These are phyloP conservation scores for Ophion obscuratus DNA, from an alignment of 2,888 invertebrate species.

Conservation along the genomic window DNA sequence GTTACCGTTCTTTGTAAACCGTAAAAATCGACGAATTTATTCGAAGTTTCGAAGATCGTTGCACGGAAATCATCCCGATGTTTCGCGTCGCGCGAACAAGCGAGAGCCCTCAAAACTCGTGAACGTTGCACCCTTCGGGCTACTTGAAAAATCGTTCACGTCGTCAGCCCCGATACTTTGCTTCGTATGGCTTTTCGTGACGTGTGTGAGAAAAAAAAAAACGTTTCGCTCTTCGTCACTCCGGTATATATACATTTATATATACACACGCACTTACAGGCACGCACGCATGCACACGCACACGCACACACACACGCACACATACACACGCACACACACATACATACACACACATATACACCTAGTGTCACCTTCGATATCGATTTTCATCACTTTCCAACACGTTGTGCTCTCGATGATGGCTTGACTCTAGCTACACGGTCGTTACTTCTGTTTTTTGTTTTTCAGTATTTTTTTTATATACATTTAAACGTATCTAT, in stretches of 20 bases:
- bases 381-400: slow-evolving; percentile 36
- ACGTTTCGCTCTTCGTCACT: background rate
- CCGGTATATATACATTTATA: slow-evolving; percentile 5
- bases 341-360: slow-evolving; percentile 11
- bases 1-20: no score
- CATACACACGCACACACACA: background rate
- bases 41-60: no score
- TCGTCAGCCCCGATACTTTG: no score
- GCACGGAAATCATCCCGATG: no score
- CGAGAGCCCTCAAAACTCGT: no score
- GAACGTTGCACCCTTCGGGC: no score
- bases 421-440: slow-evolving; percentile 70
- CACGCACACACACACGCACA: slow-evolving; percentile 6
- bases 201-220: background rate
- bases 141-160: no score
- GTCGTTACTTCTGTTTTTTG: slow-evolving; percentile 64
- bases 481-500: slow-evolving; percentile 83
- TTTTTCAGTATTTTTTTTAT: slow-evolving; percentile 73
- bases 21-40: no score
- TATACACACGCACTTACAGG: slow-evolving; percentile 13
- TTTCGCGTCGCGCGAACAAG: no score
- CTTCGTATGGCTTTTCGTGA: no score
- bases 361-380: slow-evolving; percentile 31
- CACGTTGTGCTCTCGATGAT: slow-evolving; percentile 70
- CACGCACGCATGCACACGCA: background rate